Conservation (phyloP, 37 sponge, comb jelly and placozoan species). For the Crambe crambe region DNA sequence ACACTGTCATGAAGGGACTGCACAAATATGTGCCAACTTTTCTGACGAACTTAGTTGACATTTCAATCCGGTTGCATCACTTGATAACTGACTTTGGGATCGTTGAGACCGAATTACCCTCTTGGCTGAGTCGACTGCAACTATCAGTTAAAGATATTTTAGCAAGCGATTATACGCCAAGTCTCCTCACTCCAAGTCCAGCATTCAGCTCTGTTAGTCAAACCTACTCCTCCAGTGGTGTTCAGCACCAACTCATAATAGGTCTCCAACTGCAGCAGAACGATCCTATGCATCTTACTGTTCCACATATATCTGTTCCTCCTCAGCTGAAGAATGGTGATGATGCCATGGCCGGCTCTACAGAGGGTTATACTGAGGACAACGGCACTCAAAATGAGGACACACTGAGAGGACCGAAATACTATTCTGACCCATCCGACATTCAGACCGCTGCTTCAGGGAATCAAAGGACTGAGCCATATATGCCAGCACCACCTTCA, state of each 20-base stretch:
- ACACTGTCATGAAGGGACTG: conserved; percentile 17
- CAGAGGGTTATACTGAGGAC: too few relatives aligned
- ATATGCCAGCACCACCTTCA: too few relatives aligned
- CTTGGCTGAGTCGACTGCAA: conserved; percentile 55
- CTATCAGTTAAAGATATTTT: conserved; percentile 3
- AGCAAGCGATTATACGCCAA: conserved; percentile 23
- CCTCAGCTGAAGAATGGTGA: neutral
- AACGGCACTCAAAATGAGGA: too few relatives aligned
- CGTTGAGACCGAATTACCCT: conserved; percentile 61
- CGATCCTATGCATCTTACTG: conserved; percentile 1
- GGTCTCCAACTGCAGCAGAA: conserved; percentile 23
- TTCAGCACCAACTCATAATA: conserved; percentile 1
- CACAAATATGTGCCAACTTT: conserved; percentile 15
- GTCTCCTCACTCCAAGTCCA: conserved; percentile 25
- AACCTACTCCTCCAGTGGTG: conserved; percentile 3
- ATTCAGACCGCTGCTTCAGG: too few relatives aligned
- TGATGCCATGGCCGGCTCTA: too few relatives aligned
- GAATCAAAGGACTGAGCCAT: too few relatives aligned
- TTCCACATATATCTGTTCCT: neutral
- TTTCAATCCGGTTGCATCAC: conserved; percentile 49
- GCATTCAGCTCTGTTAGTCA: conserved; percentile 58
- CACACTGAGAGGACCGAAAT: too few relatives aligned
- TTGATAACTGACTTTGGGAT: conserved; percentile 32
- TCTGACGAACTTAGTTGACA: conserved; percentile 29
- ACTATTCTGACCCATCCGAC: too few relatives aligned